Conservation (phyloP, 2,888 invertebrate genomes). For the Spialia ferax region DNA sequence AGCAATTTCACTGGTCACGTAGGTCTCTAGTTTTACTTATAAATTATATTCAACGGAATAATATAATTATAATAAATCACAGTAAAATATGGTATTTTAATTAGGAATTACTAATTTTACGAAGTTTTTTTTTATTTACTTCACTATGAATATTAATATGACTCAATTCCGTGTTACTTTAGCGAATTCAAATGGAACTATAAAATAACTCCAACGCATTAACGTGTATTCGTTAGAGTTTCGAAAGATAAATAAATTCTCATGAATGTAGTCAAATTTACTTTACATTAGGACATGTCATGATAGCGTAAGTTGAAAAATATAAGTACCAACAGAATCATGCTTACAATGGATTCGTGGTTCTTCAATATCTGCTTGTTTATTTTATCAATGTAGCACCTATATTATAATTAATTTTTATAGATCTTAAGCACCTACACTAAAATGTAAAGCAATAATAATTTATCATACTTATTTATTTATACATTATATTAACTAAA, state of each 20-base stretch:
- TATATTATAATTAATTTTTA: background rate
- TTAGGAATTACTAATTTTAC: background rate
- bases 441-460: too few species aligned
- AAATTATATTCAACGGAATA: background rate
- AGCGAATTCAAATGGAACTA: background rate
- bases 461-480: too few species aligned
- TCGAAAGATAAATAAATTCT: slow-evolving; percentile 28
- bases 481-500: too few species aligned
- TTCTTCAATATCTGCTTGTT: background rate
- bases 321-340: background rate
- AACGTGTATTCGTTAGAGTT: slow-evolving; percentile 10
- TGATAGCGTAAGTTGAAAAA: slow-evolving; percentile 12
- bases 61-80: slow-evolving; percentile 9
- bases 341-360: slow-evolving; percentile 1
- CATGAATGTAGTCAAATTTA: slow-evolving; percentile 16
- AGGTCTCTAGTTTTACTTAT: background rate
- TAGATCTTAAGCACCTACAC: background rate
- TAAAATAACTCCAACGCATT: slow-evolving; percentile 9
- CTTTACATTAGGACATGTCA: background rate
- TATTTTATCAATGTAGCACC: background rate
- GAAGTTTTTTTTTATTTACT: too few species aligned
- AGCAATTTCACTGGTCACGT: background rate
- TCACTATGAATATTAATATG: background rate
- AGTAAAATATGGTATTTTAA: too few species aligned
- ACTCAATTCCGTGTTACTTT: slow-evolving; percentile 14